Conservation (phyloP, 2,113 vertebrate species). For the Limanda limanda region DNA sequence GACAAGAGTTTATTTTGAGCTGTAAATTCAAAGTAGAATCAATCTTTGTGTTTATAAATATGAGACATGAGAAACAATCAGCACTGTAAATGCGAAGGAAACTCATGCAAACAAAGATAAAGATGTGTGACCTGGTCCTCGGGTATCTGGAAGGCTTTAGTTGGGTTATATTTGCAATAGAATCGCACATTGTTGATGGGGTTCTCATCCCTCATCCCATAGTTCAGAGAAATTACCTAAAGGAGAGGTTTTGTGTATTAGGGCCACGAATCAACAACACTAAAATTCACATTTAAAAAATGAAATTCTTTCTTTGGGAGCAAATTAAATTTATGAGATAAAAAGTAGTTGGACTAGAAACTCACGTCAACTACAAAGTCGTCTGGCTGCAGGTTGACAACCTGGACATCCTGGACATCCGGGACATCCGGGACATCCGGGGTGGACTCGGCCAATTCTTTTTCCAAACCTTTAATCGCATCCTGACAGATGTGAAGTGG, state of each 20-base stretch:
- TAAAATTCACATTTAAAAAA: too few relatives aligned
- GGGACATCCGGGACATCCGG: too few relatives aligned
- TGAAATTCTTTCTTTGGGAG: too few relatives aligned
- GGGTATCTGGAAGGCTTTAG: constrained; percentile 84
- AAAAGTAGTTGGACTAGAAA: constrained; percentile 20
- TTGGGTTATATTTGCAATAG: constrained; percentile 89
- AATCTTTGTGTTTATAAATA: too few relatives aligned
- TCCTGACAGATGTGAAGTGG: constrained; percentile 38
- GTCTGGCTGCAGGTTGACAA: constrained; percentile 78
- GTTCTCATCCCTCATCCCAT: constrained; percentile 95
- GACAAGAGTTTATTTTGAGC: background rate
- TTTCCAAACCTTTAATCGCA: constrained; percentile 57
- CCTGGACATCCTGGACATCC: too few relatives aligned
- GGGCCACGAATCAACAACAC: background rate
- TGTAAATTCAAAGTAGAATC: background rate
- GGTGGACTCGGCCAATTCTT: constrained; percentile 77
- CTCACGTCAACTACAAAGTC: constrained; percentile 91
- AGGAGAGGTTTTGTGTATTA: background rate
- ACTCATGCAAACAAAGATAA: background rate
- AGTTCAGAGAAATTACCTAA: constrained; percentile 92
- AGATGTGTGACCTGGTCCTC: constrained; percentile 88
- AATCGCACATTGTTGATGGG: constrained; percentile 92
- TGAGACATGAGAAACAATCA: background rate
- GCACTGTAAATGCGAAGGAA: background rate
- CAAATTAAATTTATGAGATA: too few relatives aligned